A percentile compares a stretch with the other conserved stretches of the same genome.
These are phyloP conservation scores for Aradophagus sp. DNA, from an alignment of 1,140 invertebrate species.

Conservation along the genomic window DNA sequence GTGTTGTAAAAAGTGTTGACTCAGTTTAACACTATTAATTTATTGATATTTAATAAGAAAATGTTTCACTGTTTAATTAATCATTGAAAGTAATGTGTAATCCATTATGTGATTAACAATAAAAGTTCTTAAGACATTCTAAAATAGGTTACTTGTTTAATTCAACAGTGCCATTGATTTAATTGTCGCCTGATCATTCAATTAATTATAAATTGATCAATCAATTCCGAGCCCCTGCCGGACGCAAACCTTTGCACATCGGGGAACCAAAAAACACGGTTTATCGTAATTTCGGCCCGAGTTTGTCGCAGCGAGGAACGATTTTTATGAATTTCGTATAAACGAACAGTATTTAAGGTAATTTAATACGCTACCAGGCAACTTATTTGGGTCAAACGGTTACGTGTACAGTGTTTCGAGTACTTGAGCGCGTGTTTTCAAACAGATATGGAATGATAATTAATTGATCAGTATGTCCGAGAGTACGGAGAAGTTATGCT, in stretches of 20 bases:
- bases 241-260: constrained; percentile 7
- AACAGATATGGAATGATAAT: constrained; percentile 46
- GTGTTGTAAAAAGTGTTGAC: no score
- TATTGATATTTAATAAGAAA: no score
- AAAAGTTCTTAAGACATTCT: no score
- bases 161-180: no score
- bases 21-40: no score
- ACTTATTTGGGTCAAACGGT: constrained; percentile 44
- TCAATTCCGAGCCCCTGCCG: not conserved
- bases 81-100: no score
- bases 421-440: constrained; percentile 31
- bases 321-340: constrained; percentile 20
- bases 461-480: constrained; percentile 37
- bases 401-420: constrained; percentile 49
- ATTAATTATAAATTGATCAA: no score
- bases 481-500: constrained; percentile 9
- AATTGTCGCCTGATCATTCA: no score
- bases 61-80: no score
- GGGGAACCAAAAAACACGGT: constrained; percentile 19
- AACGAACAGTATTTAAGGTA: constrained; percentile 22
- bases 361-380: constrained; percentile 19
- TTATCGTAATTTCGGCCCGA: not conserved
- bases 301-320: not conserved
- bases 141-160: no score
- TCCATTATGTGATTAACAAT: no score